These are phyloP conservation scores for Rhea americana DNA, from an alignment of 2,113 vertebrate genomes.

Conservation along the genomic window DNA sequence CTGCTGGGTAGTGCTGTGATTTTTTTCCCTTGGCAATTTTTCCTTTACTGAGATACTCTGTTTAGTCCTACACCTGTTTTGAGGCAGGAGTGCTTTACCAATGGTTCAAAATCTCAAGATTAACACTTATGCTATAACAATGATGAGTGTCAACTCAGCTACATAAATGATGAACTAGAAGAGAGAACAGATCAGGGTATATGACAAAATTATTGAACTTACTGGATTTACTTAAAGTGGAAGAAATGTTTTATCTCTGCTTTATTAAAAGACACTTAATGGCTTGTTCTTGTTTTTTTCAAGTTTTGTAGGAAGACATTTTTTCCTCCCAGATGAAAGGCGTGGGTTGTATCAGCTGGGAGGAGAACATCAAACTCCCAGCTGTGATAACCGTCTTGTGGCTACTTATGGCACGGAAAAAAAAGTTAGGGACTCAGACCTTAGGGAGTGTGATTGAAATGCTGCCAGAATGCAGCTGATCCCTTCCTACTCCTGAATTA, in stretches of 20 bases:
- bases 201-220: not conserved
- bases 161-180: not conserved
- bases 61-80: not conserved
- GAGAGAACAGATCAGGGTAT: not conserved
- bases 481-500: not conserved
- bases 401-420: not conserved
- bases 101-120: not conserved
- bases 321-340: conserved; percentile 1
- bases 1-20: not conserved
- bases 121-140: not conserved
- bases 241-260: not conserved
- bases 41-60: not conserved
- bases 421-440: not conserved
- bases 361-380: not conserved
- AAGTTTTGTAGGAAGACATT: not conserved
- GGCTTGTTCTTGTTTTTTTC: not conserved
- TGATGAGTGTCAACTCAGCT: not conserved
- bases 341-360: not conserved
- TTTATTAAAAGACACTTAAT: not conserved
- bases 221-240: not conserved
- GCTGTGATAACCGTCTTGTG: conserved; percentile 26
- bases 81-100: not conserved
- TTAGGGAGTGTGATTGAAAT: conserved; percentile 14
- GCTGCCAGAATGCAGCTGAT: not conserved
- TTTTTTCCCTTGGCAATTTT: not conserved